Conservation (phyloP, 1,140 invertebrate genomes). For the Hetaerina americana region DNA sequence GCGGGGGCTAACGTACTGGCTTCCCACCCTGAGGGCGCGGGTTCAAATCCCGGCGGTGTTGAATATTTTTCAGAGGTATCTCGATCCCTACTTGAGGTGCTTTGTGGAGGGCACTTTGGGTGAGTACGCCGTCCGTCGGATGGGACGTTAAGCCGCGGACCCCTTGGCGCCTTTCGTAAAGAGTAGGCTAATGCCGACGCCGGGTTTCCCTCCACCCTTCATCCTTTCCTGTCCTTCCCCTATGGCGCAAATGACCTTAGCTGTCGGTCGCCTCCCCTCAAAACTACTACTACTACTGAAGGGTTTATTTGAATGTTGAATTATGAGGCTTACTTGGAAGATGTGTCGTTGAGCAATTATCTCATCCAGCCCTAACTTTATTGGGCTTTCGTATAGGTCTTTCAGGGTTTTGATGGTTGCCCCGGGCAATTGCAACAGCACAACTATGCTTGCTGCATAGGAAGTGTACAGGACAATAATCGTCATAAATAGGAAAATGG, state of each 20-base stretch:
- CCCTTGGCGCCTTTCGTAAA: not conserved
- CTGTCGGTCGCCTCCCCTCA: no score
- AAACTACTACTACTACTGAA: no score
- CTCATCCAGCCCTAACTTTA: slow-evolving; percentile 45
- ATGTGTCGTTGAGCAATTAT: slow-evolving; percentile 44
- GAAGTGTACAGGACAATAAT: slow-evolving; percentile 51
- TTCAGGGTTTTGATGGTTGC: slow-evolving; percentile 44
- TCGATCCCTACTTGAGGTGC: no score
- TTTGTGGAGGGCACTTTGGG: no score
- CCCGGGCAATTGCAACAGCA: slow-evolving; percentile 46
- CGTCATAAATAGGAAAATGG: slow-evolving; percentile 35
- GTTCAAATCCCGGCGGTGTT: no score
- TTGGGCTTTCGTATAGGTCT: slow-evolving; percentile 44
- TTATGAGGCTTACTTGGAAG: slow-evolving; percentile 34
- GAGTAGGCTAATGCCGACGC: not conserved
- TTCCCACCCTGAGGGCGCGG: no score
- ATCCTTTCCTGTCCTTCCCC: no score
- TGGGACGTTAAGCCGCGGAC: not conserved
- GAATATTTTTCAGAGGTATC: no score
- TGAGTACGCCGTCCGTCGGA: not conserved
- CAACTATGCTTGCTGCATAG: slow-evolving; percentile 59
- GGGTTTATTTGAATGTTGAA: not conserved
- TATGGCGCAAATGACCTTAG: no score
- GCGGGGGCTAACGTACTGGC: no score
- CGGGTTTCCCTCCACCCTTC: not conserved